Evolutionary conservation across 2,797 vertebrate species (phyloP), one percentile per base, ranked within the genome.

Genomic region (Thaleichthys pacificus): DNA sequence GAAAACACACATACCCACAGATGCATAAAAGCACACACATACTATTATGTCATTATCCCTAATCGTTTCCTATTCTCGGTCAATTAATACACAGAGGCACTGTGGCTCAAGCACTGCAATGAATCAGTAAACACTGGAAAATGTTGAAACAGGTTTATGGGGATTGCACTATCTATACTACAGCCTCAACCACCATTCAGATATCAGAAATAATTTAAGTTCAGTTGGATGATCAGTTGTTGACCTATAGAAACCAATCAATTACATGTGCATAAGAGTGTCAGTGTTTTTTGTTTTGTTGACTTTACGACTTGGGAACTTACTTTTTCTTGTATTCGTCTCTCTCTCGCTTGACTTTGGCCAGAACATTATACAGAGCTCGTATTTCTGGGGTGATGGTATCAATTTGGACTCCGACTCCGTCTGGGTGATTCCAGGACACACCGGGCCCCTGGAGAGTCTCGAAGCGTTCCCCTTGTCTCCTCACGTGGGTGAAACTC

Each of bases 401-500:
- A 89, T 98, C 97, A 71, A 95, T 96, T 69, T 93, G 94, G n/a
- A 94, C 93, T 70, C 94, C 95, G 3, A 95, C 94, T 6, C 94
- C 95, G 68, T 96, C 95, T 61, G 93, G 96, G 28, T 94, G 94
- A n/a, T 89, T 87, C 95, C 94, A 97, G 68, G 93, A 90, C 76
- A 96, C 93, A 0, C 96, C 96, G 67, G 95, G 95, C 1, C 95
- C 95, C 42, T 94, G 95, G 69, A 98, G 78, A 0, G 96, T 98
- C 91, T 97, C 95, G 19, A 94, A 76, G 17, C 93, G 94, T 75
- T 95, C 95, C 1, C 96, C 97, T 1, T 95, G 96, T 28, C 94
- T 93, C 83, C 96, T 91, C 82, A 98, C 93, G 88, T 98, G 96
- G 26, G 95, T 97, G 91, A 94, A 99, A 86, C 95, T 98, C 97